Evolutionary conservation across 2,797 vertebrate species (phyloP).

Genomic region (Pelodytes ibericus): DNA sequence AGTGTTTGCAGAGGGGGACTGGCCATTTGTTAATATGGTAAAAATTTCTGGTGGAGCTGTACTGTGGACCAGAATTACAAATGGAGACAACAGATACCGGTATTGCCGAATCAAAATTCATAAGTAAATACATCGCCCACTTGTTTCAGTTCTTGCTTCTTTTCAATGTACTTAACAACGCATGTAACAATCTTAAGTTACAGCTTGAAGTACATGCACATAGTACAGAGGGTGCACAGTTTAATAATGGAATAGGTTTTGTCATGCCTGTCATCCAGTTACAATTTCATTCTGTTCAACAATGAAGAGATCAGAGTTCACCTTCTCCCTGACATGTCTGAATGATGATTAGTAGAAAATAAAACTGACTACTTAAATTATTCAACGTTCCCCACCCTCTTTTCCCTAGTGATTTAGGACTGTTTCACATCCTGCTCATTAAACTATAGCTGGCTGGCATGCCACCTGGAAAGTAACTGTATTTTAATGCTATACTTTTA

Average conservation of each 20-base stretch:
- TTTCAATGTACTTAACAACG: neutral
- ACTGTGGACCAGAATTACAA: too few species aligned
- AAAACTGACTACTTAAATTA: conserved; percentile 30
- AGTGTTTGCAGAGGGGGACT: too few species aligned
- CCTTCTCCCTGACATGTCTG: conserved; percentile 31
- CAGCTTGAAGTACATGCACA: neutral
- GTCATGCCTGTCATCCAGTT: conserved; percentile 39
- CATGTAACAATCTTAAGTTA: conserved; percentile 13
- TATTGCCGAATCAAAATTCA: too few species aligned
- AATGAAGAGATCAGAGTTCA: conserved; percentile 45
- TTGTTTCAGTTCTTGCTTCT: neutral
- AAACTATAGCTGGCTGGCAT: conserved; percentile 5
- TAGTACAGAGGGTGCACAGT: neutral
- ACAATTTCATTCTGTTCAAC: conserved; percentile 46
- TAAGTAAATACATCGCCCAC: too few species aligned
- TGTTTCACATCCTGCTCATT: conserved; percentile 12
- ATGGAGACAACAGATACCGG: too few species aligned
- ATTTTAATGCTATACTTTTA: too few species aligned
- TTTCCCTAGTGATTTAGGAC: neutral
- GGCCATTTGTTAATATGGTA: too few species aligned
- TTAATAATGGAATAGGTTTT: conserved; percentile 46
- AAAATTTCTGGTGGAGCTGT: too few species aligned
- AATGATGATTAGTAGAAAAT: conserved; percentile 37
- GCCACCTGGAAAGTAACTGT: neutral
- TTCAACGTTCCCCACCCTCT: conserved; percentile 15